Evolutionary conservation across 2,113 vertebrate genomes (phyloP), one percentile per base, ranked within the genome.

Genomic region (Microtus oregoni): DNA sequence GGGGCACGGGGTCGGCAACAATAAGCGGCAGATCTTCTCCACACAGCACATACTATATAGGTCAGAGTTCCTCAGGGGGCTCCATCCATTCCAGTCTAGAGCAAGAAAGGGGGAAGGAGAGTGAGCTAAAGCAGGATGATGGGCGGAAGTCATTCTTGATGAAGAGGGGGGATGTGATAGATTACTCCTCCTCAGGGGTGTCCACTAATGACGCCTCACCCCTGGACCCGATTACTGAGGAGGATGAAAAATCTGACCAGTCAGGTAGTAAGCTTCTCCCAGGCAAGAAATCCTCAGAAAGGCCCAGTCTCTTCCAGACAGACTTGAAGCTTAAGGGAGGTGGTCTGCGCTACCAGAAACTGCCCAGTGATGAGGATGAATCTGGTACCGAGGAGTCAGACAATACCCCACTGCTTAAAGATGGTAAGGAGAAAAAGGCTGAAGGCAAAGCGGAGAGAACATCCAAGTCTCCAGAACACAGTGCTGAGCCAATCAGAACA

Each of bases 181-280:
- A 99, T 90, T 99, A 99, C 92, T 98, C 99, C 35, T 98, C 98
- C 7, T 99, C 99, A 32, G 98, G 98, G 20, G 98, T 98, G 89
- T 99, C 99, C 44, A 99, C 99, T 13, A 98, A 89, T 0, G 99
- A 99, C 38, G 98, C 98, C 58, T 99, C 98, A 86, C 98, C 98
- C 52, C 98, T 99, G 96, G 99, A 99, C 97, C 99, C 99, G 79
- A 99, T 99, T 98, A 99, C 99, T 0, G 99, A 99, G 94, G 99
- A 99, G 97, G 99, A 99, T 76, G 99, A 99, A 98, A 99, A 99
- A 96, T 99, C 99, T 1, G 99, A 99, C 96, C 99, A 99, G 97
- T 99, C 99, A 38, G 98, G 98, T 85, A 98, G 98, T 81, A 99
- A 99, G 97, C 98, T 99, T 67, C 98, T 99, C 32, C 98, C 99